Evolutionary conservation across 2,113 vertebrate species (phyloP).

Genomic region (Conger conger): DNA sequence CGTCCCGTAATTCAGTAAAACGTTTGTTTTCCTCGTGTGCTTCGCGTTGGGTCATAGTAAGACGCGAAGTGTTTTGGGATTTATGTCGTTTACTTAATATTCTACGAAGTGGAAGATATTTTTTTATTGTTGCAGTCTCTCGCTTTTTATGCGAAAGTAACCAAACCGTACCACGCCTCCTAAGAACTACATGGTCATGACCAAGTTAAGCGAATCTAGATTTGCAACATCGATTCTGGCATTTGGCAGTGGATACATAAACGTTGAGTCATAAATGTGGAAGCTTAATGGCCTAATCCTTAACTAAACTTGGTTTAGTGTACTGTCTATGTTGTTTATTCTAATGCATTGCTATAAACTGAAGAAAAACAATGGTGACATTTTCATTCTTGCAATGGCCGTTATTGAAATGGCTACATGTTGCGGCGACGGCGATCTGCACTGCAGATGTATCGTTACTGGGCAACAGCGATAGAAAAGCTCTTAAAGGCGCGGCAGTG

Average conservation of each 20-base stretch:
- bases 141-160: background rate
- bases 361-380: slow-evolving; percentile 20
- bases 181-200: background rate
- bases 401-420: slow-evolving; percentile 31
- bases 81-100: background rate
- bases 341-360: background rate
- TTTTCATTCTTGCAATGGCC: slow-evolving; percentile 18
- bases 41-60: background rate
- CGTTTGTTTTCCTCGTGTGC: background rate
- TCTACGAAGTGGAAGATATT: no score
- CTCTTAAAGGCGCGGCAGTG: slow-evolving; percentile 57
- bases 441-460: slow-evolving; percentile 63
- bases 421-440: slow-evolving; percentile 45
- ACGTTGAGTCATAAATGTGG: background rate
- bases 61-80: background rate
- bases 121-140: no score
- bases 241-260: background rate
- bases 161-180: background rate
- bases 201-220: background rate
- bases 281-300: background rate
- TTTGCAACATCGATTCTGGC: background rate
- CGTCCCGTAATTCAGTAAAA: background rate
- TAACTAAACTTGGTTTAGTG: no score
- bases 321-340: background rate
- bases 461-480: slow-evolving; percentile 45